Percentiles rank a stretch among this genome's conserved stretches.
phyloP scores from a whole-genome alignment of 2,113 vertebrate species.

The Pontoporia blainvillei region DNA sequence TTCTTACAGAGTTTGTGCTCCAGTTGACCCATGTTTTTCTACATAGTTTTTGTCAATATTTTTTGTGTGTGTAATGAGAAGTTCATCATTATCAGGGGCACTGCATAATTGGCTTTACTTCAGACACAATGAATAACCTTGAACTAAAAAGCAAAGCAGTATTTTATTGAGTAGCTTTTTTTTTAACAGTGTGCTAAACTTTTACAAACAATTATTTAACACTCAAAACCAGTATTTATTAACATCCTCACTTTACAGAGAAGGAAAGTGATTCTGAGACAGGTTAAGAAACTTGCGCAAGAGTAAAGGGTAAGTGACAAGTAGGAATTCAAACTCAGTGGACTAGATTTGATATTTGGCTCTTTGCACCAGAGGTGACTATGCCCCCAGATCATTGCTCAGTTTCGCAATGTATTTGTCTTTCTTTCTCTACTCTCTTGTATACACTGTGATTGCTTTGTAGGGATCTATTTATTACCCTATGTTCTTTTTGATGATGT shows the following conservation, averaged over 20 bases:
- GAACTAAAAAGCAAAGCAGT: neutral
- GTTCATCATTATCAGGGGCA: neutral
- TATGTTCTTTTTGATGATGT: neutral
- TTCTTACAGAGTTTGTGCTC: neutral
- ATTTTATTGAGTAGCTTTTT: neutral
- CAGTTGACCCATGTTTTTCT: accelerated
- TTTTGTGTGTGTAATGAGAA: neutral
- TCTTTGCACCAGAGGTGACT: accelerated
- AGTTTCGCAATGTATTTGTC: accelerated
- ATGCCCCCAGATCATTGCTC: accelerated
- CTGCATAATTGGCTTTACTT: neutral
- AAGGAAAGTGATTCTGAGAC: neutral
- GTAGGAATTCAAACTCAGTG: accelerated
- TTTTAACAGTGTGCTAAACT: neutral
- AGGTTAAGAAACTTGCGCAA: neutral
- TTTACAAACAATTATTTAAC: conserved; percentile 2
- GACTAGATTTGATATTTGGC: too few species aligned
- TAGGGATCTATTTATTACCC: too few species aligned
- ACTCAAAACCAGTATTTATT: neutral
- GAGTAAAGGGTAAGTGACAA: too few species aligned
- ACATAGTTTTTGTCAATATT: neutral
- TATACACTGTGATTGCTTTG: neutral
- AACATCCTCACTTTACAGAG: neutral
- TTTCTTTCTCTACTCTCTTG: neutral
- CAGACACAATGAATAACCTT: neutral